phyloP scores from a whole-genome alignment of 23 tunicate species.

The Trididemnum miniatum region DNA sequence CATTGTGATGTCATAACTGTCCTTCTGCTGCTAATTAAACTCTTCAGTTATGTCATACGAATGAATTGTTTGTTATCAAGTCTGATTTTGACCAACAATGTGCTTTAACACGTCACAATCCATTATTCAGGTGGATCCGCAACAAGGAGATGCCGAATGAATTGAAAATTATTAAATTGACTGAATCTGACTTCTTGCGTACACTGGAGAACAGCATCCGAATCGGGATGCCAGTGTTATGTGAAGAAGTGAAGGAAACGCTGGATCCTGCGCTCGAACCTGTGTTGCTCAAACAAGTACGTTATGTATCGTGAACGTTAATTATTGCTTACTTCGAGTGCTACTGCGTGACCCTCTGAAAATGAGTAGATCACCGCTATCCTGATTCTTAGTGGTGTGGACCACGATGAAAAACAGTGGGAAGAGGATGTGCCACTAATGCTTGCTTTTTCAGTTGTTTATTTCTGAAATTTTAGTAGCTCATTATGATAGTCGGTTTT shows the following conservation, averaged over 20 bases:
- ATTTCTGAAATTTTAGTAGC: too few relatives aligned
- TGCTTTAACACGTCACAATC: neutral
- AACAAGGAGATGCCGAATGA: conserved; percentile 76
- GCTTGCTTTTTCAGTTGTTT: too few relatives aligned
- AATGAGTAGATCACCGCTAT: too few relatives aligned
- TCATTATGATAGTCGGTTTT: too few relatives aligned
- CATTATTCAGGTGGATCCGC: conserved; percentile 94
- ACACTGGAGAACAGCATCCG: conserved; percentile 90
- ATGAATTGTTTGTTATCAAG: too few relatives aligned
- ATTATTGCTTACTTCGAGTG: neutral
- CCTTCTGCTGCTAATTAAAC: too few relatives aligned
- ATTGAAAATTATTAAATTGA: conserved; percentile 82
- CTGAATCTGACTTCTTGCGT: conserved; percentile 80
- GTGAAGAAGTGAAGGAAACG: conserved; percentile 86
- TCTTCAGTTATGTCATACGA: too few relatives aligned
- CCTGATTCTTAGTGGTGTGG: too few relatives aligned
- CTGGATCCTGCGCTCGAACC: conserved; percentile 95
- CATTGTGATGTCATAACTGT: too few relatives aligned
- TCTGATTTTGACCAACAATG: too few relatives aligned
- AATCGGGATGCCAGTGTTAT: conserved; percentile 88
- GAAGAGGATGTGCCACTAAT: too few relatives aligned
- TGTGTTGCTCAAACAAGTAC: conserved; percentile 78
- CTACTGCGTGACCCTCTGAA: neutral
- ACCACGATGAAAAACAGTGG: too few relatives aligned
- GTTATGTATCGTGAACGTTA: neutral